Base-by-base conservation (phyloP, 1,140 invertebrate species). In the Zaprionus taronus region DNA sequence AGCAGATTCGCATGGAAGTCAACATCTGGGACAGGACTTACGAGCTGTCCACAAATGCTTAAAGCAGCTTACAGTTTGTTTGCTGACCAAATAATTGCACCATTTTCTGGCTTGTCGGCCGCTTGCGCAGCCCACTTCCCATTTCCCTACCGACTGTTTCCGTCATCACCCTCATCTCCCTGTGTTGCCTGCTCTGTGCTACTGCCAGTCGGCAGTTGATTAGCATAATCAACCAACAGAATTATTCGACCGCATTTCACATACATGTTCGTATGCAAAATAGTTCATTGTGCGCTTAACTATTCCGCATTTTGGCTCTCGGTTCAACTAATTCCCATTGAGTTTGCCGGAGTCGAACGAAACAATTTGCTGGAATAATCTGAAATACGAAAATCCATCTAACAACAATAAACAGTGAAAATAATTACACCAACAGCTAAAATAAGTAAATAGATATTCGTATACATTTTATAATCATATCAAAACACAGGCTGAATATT, bases 31-130 rank as follows among this genome's bases (percentile, higher is more conserved):
- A 62, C 60, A 69, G 44, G 64, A 67, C 68, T 63, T 64, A 72
- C n/a, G 31, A 57, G 60, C 60, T 77, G 78, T 77, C 77, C 60
- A 49, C 82, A 65, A 83, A 56, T 57, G 84, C 81, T 81, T 89
- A 89, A 73, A 87, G 74, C 74, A 65, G 83, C 83, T 87, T 87
- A 89, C 79, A 70, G 58, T 75, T 75, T 80, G 55, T 75, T 81
- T 81, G 83, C 63, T 87, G 81, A 80, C 81, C 81, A 84, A 85
- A 84, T 81, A 84, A 85, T 85, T 84, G 67, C 53, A 62, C 60
- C 72, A 75, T 75, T 75, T 75, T 64, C 60, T 57, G 67, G 60
- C 72, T 58, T 58, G 36, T 53, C 47, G 31, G 22, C 62, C 68
- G 55, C 15, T 1, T 41, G 12, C 5, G 15, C 38, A 14, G 57